Evolutionary conservation across 2,888 invertebrate genomes (phyloP), one percentile per base, ranked within the genome.

Genomic region (Dinocampus coccinellae): DNA sequence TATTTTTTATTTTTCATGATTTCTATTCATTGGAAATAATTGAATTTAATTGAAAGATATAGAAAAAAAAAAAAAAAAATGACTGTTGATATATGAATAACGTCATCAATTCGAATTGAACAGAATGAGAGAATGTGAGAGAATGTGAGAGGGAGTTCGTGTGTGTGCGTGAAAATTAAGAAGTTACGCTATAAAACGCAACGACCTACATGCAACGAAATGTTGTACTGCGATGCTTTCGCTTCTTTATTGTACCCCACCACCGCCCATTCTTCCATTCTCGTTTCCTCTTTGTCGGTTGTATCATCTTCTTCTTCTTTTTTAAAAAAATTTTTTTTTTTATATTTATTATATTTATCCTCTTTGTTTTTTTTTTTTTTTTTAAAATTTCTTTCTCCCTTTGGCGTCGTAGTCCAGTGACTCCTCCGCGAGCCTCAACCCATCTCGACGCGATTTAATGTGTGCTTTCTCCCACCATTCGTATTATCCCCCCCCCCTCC

Each of bases 191-290:
- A 83, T 82, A 85, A 85, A 85, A 85, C 83, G 84, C 83, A 84
- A 82, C 85, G 85, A 85, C 84, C 86, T 83, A 86, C 84, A 84
- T 85, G 80, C 82, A 82, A 81, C 83, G 81, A 84, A 84, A 83
- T 81, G 81, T 81, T 79, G 79, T 76, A 79, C n/a, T n/a, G 78
- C 80, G 80, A 73, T 71, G 57, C 69, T 68, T 74, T 68, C 16
- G 47, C 47, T 6, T 16, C 47, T 47, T 47, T 16, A n/a, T n/a
- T 55, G 57, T 66, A 63, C 64, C 71, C 75, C 67, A 69, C 72
- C 16, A 16, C 53, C 64, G 20, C 29, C 57, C 24, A 9, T 9
- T 26, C 29, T 3, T 26, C 22, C 64, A 33, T 60, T 60, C 64
- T 39, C 13, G 26, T 13, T 53, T 34, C 13, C 60, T 52, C 61